These are phyloP conservation scores for Centroberyx gerrardi DNA, from an alignment of 2,797 vertebrate genomes.

Conservation along the genomic window DNA sequence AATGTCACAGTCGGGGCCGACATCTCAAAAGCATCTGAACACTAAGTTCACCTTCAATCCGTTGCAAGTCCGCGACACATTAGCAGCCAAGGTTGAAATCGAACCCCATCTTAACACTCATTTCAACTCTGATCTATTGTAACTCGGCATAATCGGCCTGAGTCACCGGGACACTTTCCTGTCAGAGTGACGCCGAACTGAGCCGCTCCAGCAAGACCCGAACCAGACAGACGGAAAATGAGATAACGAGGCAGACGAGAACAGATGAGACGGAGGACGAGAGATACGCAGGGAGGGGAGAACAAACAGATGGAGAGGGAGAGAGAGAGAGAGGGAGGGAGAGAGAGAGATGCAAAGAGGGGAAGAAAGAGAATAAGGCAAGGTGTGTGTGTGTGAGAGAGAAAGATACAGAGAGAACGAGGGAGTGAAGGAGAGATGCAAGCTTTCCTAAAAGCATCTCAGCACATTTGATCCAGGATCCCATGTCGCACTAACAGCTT, in stretches of 20 bases:
- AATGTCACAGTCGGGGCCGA: conserved; percentile 56
- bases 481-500: neutral
- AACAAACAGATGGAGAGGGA: conserved; percentile 1
- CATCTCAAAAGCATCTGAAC: conserved; percentile 42
- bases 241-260: conserved; percentile 54
- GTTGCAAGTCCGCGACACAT: conserved; percentile 16
- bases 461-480: neutral
- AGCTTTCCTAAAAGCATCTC: neutral
- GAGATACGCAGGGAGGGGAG: neutral
- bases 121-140: conserved; percentile 27
- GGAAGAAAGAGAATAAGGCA: conserved; percentile 20
- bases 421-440: neutral
- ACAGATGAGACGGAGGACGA: conserved; percentile 22
- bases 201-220: conserved; percentile 1
- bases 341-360: neutral
- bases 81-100: conserved; percentile 39
- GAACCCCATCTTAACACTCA: conserved; percentile 38
- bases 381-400: too few species aligned
- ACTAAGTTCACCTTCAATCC: conserved; percentile 51
- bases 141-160: conserved; percentile 38
- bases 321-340: neutral
- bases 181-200: conserved; percentile 2
- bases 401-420: conserved; percentile 1
- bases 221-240: conserved; percentile 36
- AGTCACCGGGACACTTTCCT: conserved; percentile 38